A percentile compares a stretch with the other conserved stretches of the same genome.
phyloP scores from a whole-genome alignment of 2,888 invertebrate species.

The Lacanobia oleracea region DNA sequence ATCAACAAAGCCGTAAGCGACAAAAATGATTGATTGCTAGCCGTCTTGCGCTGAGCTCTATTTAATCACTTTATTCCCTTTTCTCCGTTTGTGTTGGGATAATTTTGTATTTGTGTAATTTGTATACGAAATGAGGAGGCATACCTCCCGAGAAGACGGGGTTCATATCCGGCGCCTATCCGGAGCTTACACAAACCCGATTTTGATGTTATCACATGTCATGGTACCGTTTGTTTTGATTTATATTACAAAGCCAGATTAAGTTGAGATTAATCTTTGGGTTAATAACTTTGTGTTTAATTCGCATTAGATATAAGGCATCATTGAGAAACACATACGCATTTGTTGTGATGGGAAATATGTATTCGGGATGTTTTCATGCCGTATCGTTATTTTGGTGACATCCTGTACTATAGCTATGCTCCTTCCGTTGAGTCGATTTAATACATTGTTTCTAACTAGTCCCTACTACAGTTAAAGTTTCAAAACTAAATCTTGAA shows the following conservation, averaged over 20 bases:
- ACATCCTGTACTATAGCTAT: neutral
- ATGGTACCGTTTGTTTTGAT: slow-evolving; percentile 77
- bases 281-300: slow-evolving; percentile 67
- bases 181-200: slow-evolving; percentile 78
- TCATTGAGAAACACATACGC: slow-evolving; percentile 36
- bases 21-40: slow-evolving; percentile 91
- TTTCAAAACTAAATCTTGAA: neutral
- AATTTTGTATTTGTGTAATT: slow-evolving; percentile 90
- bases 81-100: slow-evolving; percentile 90
- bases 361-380: too few species aligned
- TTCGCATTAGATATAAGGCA: slow-evolving; percentile 46
- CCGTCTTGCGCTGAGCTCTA: slow-evolving; percentile 90
- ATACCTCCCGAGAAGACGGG: slow-evolving; percentile 81
- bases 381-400: slow-evolving; percentile 9
- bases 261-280: slow-evolving; percentile 71
- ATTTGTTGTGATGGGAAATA: slow-evolving; percentile 31
- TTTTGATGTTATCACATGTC: slow-evolving; percentile 85
- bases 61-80: slow-evolving; percentile 92
- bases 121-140: slow-evolving; percentile 89
- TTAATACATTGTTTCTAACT: neutral
- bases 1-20: slow-evolving; percentile 88
- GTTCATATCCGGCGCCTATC: slow-evolving; percentile 85
- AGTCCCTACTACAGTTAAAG: neutral
- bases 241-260: slow-evolving; percentile 74
- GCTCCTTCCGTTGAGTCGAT: neutral